phyloP scores from a whole-genome alignment of 2,888 invertebrate species.

The Hypsopygia costalis region DNA sequence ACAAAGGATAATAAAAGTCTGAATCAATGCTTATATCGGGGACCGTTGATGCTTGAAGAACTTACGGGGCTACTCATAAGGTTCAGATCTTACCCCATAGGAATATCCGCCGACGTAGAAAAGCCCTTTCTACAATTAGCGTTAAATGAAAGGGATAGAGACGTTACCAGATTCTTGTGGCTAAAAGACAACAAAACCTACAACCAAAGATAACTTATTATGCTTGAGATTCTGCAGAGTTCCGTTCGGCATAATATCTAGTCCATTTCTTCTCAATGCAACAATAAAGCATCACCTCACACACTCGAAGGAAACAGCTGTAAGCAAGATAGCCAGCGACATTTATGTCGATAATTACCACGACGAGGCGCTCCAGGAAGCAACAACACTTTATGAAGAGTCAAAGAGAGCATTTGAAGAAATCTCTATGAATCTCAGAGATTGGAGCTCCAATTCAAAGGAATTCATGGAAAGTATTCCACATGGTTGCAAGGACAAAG shows the following conservation, averaged over 20 bases:
- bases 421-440: conserved; percentile 15
- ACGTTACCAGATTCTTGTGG: conserved; percentile 9
- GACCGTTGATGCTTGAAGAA: not conserved
- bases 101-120: conserved; percentile 23
- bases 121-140: conserved; percentile 13
- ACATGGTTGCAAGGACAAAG: not conserved
- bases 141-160: conserved; percentile 9
- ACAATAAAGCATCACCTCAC: conserved; percentile 16
- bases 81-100: conserved; percentile 40
- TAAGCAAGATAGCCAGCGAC: conserved; percentile 6
- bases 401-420: conserved; percentile 5
- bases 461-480: conserved; percentile 3
- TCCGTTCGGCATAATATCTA: conserved; percentile 19
- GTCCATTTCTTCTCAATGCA: conserved; percentile 21
- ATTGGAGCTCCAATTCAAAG: conserved; percentile 12
- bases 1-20: not conserved
- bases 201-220: conserved; percentile 7
- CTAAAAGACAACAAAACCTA: not conserved
- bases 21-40: not conserved
- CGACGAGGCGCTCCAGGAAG: not conserved
- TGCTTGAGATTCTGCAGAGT: conserved; percentile 15
- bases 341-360: conserved; percentile 18
- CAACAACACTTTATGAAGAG: conserved; percentile 1
- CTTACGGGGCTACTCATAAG: not conserved
- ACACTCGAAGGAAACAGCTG: not conserved